Percentiles rank a stretch among this genome's conserved stretches.
phyloP scores from a whole-genome alignment of 2,113 vertebrate genomes.

The Chrysemys picta region DNA sequence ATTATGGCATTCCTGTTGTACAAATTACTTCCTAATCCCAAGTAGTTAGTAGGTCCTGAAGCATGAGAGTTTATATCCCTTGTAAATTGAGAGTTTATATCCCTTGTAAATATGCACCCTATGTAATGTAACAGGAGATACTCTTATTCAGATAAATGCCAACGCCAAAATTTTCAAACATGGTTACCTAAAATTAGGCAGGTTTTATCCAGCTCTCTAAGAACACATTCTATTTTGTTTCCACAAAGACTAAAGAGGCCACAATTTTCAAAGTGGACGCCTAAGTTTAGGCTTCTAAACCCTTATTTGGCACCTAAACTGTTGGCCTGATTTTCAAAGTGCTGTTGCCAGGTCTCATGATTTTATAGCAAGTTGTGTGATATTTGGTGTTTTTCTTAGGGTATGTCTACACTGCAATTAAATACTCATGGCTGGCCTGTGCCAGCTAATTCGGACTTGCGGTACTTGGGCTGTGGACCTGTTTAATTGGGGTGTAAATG shows the following conservation, averaged over 20 bases:
- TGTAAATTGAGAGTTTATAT: background rate
- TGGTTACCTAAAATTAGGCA: background rate
- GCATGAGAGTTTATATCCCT: background rate
- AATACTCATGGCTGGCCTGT: background rate
- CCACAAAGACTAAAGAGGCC: background rate
- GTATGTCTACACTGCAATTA: background rate
- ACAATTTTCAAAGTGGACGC: background rate
- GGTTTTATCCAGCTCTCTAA: background rate
- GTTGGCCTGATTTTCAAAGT: background rate
- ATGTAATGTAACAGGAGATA: background rate
- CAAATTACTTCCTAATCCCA: background rate
- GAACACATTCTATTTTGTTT: background rate
- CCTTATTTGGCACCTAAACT: fast-evolving
- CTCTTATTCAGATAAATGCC: background rate
- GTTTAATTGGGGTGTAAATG: background rate
- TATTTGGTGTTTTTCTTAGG: background rate
- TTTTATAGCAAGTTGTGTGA: background rate
- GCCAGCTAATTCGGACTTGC: background rate
- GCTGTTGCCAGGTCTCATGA: background rate
- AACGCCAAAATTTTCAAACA: background rate
- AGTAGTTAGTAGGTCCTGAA: background rate
- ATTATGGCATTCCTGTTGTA: background rate
- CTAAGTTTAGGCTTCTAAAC: background rate
- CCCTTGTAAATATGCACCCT: background rate
- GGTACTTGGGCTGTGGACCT: background rate